Evolutionary conservation across 1,140 invertebrate species (phyloP).

Genomic region (Rhyacophila brunnea): DNA sequence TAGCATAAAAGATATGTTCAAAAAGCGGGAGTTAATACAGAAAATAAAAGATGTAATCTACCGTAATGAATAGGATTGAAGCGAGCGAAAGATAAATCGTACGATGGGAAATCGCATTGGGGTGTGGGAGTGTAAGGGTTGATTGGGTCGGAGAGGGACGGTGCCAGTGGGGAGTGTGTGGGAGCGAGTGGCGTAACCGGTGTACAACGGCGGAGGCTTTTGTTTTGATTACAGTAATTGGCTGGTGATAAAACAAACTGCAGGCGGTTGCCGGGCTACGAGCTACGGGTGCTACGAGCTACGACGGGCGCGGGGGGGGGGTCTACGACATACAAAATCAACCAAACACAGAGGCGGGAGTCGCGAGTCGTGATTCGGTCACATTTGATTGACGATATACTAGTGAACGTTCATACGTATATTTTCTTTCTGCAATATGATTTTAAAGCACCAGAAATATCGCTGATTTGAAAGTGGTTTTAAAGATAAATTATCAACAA

Average conservation of each 20-base stretch:
- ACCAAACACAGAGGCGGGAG: too few relatives aligned
- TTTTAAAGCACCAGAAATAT: too few relatives aligned
- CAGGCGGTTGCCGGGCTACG: constrained; percentile 9
- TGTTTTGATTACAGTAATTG: constrained; percentile 28
- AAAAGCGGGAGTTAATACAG: not conserved
- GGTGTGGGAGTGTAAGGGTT: not conserved
- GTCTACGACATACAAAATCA: not conserved
- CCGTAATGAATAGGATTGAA: constrained; percentile 11
- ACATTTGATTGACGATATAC: too few relatives aligned
- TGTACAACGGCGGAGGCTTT: constrained; percentile 5
- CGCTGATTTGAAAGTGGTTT: too few relatives aligned
- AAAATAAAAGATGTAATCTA: constrained; percentile 13
- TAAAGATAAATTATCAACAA: too few relatives aligned
- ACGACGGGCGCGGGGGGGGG: constrained; percentile 1
- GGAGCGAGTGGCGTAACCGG: not conserved
- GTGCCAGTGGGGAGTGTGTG: not conserved
- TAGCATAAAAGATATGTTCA: too few relatives aligned
- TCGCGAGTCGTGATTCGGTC: too few relatives aligned
- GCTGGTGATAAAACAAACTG: constrained; percentile 27
- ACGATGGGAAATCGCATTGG: not conserved
- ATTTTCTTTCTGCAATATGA: too few relatives aligned
- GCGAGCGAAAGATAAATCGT: constrained; percentile 14
- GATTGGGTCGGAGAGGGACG: not conserved
- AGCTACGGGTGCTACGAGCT: constrained; percentile 6
- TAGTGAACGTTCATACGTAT: too few relatives aligned